Conservation (phyloP, 2,888 invertebrate species). For the Pasiphila rectangulata region DNA sequence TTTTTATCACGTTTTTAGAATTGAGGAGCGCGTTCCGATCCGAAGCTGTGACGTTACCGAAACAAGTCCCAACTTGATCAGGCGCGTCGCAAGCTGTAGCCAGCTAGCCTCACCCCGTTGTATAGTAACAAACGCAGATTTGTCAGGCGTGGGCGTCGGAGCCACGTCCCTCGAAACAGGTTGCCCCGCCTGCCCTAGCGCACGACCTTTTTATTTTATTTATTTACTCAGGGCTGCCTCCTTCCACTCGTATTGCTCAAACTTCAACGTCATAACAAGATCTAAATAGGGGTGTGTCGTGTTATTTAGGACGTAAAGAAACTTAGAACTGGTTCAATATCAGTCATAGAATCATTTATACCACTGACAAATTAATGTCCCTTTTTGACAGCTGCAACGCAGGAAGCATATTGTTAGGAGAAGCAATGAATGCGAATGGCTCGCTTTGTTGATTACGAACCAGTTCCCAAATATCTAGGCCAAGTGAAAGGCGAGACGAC, state of each 20-base stretch:
- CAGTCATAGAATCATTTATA: slow-evolving; percentile 20
- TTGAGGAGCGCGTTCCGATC: slow-evolving; percentile 17
- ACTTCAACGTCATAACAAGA: slow-evolving; percentile 19
- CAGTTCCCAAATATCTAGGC: slow-evolving; percentile 78
- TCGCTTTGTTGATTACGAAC: slow-evolving; percentile 70
- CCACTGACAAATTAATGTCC: slow-evolving; percentile 24
- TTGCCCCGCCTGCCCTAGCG: slow-evolving; percentile 66
- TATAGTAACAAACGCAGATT: slow-evolving; percentile 63
- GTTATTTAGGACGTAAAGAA: slow-evolving; percentile 5
- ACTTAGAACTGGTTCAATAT: slow-evolving; percentile 23
- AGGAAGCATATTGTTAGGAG: slow-evolving; percentile 51
- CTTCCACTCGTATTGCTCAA: slow-evolving; percentile 26
- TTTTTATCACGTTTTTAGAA: slow-evolving; percentile 3
- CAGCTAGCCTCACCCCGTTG: slow-evolving; percentile 31
- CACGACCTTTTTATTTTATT: slow-evolving; percentile 66
- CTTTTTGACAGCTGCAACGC: slow-evolving; percentile 47
- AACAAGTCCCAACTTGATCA: slow-evolving; percentile 68
- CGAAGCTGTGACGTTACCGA: slow-evolving; percentile 28
- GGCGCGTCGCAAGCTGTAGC: slow-evolving; percentile 32
- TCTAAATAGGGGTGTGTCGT: slow-evolving; percentile 21
- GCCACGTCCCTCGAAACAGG: slow-evolving; percentile 69
- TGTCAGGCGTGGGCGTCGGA: slow-evolving; percentile 70
- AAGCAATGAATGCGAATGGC: slow-evolving; percentile 43
- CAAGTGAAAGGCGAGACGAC: slow-evolving; percentile 76
- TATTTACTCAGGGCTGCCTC: slow-evolving; percentile 62